Percentiles rank a stretch among this genome's conserved stretches.
Evolutionary conservation across 2,113 vertebrate genomes (phyloP).

Genomic region (Ptilorrhoa leucosticta): DNA sequence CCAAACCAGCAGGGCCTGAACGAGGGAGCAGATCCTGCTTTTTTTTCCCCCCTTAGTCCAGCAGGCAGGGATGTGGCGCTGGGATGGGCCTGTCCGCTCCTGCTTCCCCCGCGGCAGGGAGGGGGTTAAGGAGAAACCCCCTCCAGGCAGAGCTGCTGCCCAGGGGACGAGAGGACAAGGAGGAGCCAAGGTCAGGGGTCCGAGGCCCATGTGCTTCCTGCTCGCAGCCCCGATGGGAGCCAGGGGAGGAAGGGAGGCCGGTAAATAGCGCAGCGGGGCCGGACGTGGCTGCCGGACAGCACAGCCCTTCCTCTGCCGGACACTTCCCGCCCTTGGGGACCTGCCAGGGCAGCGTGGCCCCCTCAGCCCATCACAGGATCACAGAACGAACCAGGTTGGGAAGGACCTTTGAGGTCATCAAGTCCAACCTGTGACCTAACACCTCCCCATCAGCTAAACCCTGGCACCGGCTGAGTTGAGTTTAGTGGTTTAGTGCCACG

Average conservation of each 20-base stretch:
- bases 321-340: not conserved
- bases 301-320: slow-evolving; percentile 48
- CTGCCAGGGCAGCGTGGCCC: not conserved
- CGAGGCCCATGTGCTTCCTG: slow-evolving; percentile 47
- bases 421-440: not conserved
- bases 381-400: not conserved
- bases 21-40: not conserved
- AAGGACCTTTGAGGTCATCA: not conserved
- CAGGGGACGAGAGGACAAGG: not conserved
- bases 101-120: not conserved
- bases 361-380: not conserved
- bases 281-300: slow-evolving; percentile 12
- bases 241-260: slow-evolving; percentile 45
- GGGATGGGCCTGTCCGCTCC: not conserved
- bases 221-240: not conserved
- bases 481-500: not conserved
- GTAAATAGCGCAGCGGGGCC: not conserved
- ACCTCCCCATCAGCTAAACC: not conserved
- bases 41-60: not conserved
- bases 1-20: not conserved
- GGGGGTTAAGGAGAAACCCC: not conserved
- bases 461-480: accelerated
- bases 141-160: not conserved
- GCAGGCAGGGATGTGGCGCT: not conserved
- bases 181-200: slow-evolving; percentile 26